A percentile compares a stretch with the other conserved stretches of the same genome.
Conservation (phyloP, 2,797 vertebrate species). For the Nothura maculosa region DNA sequence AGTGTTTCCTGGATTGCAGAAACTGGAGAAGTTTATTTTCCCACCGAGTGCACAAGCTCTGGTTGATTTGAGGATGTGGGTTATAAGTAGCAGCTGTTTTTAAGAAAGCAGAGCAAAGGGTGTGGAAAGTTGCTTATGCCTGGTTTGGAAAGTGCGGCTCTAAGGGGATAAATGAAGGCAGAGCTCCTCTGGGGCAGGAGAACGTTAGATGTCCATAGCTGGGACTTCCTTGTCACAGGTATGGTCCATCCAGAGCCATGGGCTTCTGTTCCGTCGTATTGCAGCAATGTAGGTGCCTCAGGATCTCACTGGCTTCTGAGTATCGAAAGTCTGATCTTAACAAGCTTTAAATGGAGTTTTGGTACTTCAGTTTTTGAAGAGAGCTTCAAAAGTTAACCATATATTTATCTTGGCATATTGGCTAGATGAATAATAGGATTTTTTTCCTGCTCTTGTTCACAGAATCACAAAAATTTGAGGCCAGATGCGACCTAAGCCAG, state of each 20-base stretch:
- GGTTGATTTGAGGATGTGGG: background rate
- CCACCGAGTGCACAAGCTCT: background rate
- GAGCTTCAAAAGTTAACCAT: background rate
- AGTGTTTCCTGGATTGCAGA: background rate
- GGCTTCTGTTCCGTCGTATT: background rate
- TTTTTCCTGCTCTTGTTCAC: background rate
- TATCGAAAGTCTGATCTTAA: background rate
- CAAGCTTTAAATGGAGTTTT: background rate
- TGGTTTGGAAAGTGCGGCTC: background rate
- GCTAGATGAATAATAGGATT: background rate
- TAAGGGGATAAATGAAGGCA: background rate
- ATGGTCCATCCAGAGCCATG: background rate
- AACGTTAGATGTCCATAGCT: background rate
- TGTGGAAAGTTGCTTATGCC: background rate
- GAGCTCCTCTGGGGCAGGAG: background rate
- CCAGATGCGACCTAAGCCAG: background rate
- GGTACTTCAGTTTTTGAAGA: background rate
- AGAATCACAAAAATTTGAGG: background rate
- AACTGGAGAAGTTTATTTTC: background rate
- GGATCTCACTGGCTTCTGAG: background rate
- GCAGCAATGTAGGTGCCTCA: rapidly evolving
- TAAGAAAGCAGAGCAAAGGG: background rate
- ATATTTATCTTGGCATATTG: background rate
- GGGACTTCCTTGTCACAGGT: background rate
- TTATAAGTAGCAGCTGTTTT: background rate